Evolutionary conservation across 2,888 invertebrate species (phyloP).

Genomic region (Amiota mariae): DNA sequence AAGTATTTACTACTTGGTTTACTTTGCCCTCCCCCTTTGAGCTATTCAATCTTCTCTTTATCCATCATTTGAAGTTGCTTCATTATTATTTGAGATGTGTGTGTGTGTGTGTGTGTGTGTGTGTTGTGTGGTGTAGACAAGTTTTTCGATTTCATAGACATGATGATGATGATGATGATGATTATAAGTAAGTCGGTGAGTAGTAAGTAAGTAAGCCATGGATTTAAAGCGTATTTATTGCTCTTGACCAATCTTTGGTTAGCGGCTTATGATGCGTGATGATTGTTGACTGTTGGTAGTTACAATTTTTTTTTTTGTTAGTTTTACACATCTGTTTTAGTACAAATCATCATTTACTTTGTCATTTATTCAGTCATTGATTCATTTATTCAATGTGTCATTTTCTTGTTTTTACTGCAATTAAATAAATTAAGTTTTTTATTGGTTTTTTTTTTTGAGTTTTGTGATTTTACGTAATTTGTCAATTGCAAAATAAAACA

Average conservation of each 20-base stretch:
- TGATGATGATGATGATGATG: neutral
- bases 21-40: neutral
- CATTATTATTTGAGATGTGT: too few species aligned
- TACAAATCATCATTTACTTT: constrained; percentile 41
- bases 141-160: constrained; percentile 9
- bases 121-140: too few species aligned
- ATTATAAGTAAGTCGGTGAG: constrained; percentile 1
- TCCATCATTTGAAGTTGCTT: neutral
- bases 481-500: constrained; percentile 51
- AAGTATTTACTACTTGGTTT: constrained; percentile 1
- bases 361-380: constrained; percentile 22
- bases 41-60: neutral
- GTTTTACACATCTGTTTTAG: neutral
- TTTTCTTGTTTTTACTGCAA: constrained; percentile 44
- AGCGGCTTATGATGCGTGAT: constrained; percentile 27
- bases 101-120: too few species aligned
- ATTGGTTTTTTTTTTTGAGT: neutral
- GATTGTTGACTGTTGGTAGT: constrained; percentile 11
- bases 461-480: constrained; percentile 39
- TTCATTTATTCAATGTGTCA: constrained; percentile 32
- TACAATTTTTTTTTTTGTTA: neutral
- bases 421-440: constrained; percentile 54
- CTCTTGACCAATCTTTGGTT: constrained; percentile 52
- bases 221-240: constrained; percentile 35
- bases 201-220: constrained; percentile 4